Conservation (phyloP, 2,113 vertebrate genomes). For the Todiramphus chloris region DNA sequence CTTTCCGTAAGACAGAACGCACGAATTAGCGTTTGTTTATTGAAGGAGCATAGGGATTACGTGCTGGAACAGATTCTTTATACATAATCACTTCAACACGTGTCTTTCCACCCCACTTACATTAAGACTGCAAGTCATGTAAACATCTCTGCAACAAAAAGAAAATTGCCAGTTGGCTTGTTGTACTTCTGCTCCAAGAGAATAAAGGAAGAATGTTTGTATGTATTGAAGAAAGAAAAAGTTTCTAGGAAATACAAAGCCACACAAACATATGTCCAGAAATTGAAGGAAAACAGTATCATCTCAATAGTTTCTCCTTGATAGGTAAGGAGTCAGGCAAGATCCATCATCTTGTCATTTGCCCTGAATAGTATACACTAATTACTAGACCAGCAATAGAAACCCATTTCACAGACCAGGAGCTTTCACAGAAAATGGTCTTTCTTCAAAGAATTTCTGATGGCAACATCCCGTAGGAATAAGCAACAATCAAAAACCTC, state of each 20-base stretch:
- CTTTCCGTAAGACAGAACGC: not conserved
- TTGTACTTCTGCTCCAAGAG: not conserved
- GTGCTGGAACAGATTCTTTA: conserved; percentile 8
- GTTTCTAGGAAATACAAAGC: not conserved
- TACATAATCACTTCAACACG: conserved; percentile 18
- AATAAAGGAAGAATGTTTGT: not conserved
- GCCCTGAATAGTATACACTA: not conserved
- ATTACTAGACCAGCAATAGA: not conserved
- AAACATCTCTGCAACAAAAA: not conserved
- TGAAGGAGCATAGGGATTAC: not conserved
- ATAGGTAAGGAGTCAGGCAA: not conserved
- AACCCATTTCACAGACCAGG: not conserved
- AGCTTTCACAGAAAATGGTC: not conserved
- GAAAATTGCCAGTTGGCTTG: not conserved
- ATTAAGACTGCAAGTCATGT: not conserved
- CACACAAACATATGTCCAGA: not conserved
- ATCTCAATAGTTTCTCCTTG: not conserved
- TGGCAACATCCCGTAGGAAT: not conserved
- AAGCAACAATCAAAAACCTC: not conserved
- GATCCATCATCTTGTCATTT: not conserved
- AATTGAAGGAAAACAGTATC: not conserved
- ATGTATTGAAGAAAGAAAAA: not conserved
- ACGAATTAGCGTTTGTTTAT: conserved; percentile 3
- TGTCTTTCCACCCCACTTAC: conserved; percentile 4
- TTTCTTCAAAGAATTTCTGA: not conserved